Evolutionary conservation across 2,113 vertebrate species (phyloP), one percentile per base, ranked within the genome.

Genomic region (Heloderma charlesbogerti): DNA sequence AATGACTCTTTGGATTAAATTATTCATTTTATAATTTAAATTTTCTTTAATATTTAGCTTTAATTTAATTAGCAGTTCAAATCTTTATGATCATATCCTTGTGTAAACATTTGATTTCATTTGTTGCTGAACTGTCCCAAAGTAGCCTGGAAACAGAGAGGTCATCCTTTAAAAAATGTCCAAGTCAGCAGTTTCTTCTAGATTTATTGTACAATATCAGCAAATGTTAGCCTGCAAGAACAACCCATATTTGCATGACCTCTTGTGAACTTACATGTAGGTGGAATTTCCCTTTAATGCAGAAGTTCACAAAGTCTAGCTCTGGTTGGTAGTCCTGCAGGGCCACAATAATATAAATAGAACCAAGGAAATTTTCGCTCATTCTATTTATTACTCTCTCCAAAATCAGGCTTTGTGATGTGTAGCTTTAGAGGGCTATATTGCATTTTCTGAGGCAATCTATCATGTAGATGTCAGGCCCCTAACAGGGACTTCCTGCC

Each of bases 161-260:
- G 48, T 45, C 54, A 78, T 66, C 85, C 75, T 90, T 81, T 72
- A 81, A 54, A 88, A 90, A 92, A 22, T 57, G 86, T 2, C 45
- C 84, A 74, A 60, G 34, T n/a, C 85, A 54, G 89, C 89, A 93
- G 22, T 93, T 90, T 22, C 6, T 29, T 75, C 89, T 92, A 91
- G 1, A 15, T 45, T 1, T 72, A 48, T 69, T 80, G 43, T 69
- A 81, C 22, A 67, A 67, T 29, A 20, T 43, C 3, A 7, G 27
- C n/a, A 80, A 71, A 40, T 45, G 9, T 29, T 77, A 34, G 16
- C 16, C 3, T 91, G 91, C 80, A 40, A 40, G 15, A 66, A 80
- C 31, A 90, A 69, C 7, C 48, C 48, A 48, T 48, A 57, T 34
- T 91, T 80, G 3, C 79, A 6, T 87, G 51, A 66, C 48, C 51